Base-by-base conservation (phyloP, 2,113 vertebrate species). In the Poecilia latipinna region DNA sequence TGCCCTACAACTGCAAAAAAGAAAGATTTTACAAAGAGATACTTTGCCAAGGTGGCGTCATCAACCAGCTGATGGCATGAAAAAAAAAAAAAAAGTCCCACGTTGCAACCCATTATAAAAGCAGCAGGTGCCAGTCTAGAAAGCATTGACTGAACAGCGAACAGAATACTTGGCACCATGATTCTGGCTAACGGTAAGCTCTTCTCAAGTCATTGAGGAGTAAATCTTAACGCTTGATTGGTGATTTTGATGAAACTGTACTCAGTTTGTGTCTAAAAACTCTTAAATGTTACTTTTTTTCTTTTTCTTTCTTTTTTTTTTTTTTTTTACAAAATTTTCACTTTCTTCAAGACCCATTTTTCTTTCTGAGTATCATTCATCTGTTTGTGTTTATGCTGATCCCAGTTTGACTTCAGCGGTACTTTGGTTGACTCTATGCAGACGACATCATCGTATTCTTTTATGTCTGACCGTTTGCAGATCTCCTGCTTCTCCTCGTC, bases 131-230 rank as follows among this genome's bases (percentile, higher is more conserved):
- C 7, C 54, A 74, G 35, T 42, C 29, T 39, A 54, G 13, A 28
- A 42, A 7, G 22, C 72, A 82, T 31, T 35, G 35, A 76, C 39
- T 48, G 33, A 29, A 37, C 42, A 7, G 10, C 37, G 11, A 61
- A 65, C 65, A 64, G 44, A 65, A 51, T 67, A 72, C 51, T 0
- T 39, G n/a, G 31, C 64, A 83, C 8, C 22, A 91, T 90, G 89
- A 22, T 48, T 75, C 48, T 54, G 24, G 12, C 13, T 42, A 81
- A 79, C 86, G 89, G 89, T 90, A 90, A 84, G 84, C 28, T 32
- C 2, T 22, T 71, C 68, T 60, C 8, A 61, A 19, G 13, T 37
- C 0, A 39, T 28, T 75, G 11, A 15, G n/a, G 19, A 19, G 61
- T 17, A n/a, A 57, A 12, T 48, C 15, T 42, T 70, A n/a, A 22